Base-by-base conservation (phyloP, 2,113 vertebrate genomes). In the Pithys albifrons region DNA sequence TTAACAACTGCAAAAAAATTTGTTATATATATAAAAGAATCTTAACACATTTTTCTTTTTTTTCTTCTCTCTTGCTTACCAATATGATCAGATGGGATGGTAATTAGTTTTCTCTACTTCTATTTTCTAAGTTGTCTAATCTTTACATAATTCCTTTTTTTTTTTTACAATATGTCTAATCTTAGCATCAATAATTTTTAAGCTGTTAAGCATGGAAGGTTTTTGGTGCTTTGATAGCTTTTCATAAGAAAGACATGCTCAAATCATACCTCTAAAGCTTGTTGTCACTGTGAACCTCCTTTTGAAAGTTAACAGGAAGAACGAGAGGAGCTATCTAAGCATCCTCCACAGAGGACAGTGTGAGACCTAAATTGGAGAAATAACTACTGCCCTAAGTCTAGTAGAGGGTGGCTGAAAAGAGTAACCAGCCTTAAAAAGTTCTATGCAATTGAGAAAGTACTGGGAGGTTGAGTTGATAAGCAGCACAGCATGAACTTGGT, bases 61-160 rank as follows among this genome's bases (percentile, higher is more conserved):
- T 86, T 70, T 91, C 52, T 98, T 95, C 94, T 98, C 91, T 98
- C 49, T 94, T 95, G 96, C 97, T 97, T 95, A 98, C 99, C 98
- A 91, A 98, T 98, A 83, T 96, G 95, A 97, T 98, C 99, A 99
- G 99, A 98, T 99, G 97, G 99, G 98, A 99, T 99, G 99, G 99
- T 99, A 99, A 99, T 98, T 79, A 93, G 93, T 93, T 91, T 91
- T 97, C 92, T 91, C 49, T 85, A n/a, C 87, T 97, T 96, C 24
- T 82, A 25, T 69, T 69, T 57, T 96, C 71, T 91, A 80, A 70
- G 62, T 96, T 92, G 62, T 77, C 43, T 95, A 43, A 76, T 62
- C 24, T 92, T 86, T 73, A 15, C 58, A 11, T 57, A 15, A 67
- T 33, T 64, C 28, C 15, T 74, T 91, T 70, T 23, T 3, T 61